A percentile compares a stretch with the other conserved stretches of the same genome.
Conservation (phyloP, 2,113 vertebrate species). For the Stictonetta naevosa region DNA sequence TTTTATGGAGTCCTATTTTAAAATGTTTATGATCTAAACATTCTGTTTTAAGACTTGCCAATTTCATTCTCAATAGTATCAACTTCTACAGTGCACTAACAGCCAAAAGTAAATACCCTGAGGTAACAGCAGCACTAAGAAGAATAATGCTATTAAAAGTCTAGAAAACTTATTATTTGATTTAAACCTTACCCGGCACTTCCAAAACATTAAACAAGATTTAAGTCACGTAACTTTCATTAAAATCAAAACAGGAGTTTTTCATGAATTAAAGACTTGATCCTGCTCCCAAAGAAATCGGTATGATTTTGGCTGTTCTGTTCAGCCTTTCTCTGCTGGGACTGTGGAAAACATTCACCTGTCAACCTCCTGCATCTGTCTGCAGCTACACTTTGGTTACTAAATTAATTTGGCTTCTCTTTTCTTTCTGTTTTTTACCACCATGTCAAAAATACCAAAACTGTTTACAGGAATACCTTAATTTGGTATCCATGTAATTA, state of each 20-base stretch:
- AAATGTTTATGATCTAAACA: conserved; percentile 68
- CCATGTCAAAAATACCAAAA: not conserved
- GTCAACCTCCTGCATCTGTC: not conserved
- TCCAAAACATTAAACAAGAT: conserved; percentile 34
- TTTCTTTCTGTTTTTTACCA: not conserved
- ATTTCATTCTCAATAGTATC: conserved; percentile 28
- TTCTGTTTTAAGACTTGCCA: conserved; percentile 50
- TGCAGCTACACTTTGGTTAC: not conserved
- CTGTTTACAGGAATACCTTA: conserved; percentile 8
- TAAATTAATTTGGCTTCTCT: not conserved
- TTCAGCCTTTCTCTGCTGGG: not conserved
- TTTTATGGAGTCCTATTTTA: conserved; percentile 43
- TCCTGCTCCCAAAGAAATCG: conserved; percentile 6
- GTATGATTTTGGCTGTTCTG: not conserved
- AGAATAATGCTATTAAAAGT: not conserved
- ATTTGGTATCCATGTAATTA: conserved; percentile 10
- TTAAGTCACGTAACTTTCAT: conserved; percentile 32
- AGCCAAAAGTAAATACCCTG: conserved; percentile 49
- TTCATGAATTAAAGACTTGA: not conserved
- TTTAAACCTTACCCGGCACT: not conserved
- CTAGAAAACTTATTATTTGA: conserved; percentile 36
- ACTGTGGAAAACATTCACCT: conserved; percentile 15
- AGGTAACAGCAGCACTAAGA: conserved; percentile 29
- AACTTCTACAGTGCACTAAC: conserved; percentile 17
- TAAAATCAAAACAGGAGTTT: conserved; percentile 13